A percentile compares a stretch with the other conserved stretches of the same genome.
phyloP scores from a whole-genome alignment of 2,888 invertebrate species.

The Parasteatoda lunata region DNA sequence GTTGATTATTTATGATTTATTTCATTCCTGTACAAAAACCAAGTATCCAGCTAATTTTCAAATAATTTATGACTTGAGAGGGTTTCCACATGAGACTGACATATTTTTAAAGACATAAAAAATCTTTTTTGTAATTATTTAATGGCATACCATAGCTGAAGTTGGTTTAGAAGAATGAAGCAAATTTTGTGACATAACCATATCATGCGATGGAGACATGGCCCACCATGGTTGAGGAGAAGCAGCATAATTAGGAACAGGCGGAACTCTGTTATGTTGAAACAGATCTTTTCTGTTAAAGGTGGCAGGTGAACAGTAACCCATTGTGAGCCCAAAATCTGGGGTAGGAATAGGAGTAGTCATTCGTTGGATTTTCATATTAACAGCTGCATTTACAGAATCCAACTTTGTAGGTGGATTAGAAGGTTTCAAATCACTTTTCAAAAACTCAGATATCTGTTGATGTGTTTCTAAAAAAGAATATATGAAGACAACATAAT shows the following conservation, averaged over 20 bases:
- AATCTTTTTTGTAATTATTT: too few species aligned
- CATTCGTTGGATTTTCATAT: constrained; percentile 44
- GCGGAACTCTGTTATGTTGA: constrained; percentile 39
- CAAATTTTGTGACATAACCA: constrained; percentile 15
- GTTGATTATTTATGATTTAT: too few species aligned
- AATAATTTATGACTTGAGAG: too few species aligned
- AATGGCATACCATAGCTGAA: constrained; percentile 18
- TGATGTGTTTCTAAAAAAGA: constrained; percentile 81
- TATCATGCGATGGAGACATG: constrained; percentile 28
- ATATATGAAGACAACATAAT: too few species aligned
- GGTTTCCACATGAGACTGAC: too few species aligned
- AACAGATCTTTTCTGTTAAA: constrained; percentile 46
- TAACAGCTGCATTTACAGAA: constrained; percentile 20
- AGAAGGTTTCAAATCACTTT: constrained; percentile 68
- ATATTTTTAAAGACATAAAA: too few species aligned
- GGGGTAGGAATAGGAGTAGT: constrained; percentile 13
- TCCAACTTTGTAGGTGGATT: constrained; percentile 45
- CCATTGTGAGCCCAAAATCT: constrained; percentile 12
- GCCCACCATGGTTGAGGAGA: constrained; percentile 37
- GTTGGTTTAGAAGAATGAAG: constrained; percentile 35
- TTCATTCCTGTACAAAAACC: too few species aligned
- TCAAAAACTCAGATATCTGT: constrained; percentile 79
- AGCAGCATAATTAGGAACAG: constrained; percentile 30
- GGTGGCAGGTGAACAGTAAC: constrained; percentile 5
- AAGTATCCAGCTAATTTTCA: too few species aligned